Evolutionary conservation across 2,888 invertebrate species (phyloP).

Genomic region (Cyrtodaria siliqua): DNA sequence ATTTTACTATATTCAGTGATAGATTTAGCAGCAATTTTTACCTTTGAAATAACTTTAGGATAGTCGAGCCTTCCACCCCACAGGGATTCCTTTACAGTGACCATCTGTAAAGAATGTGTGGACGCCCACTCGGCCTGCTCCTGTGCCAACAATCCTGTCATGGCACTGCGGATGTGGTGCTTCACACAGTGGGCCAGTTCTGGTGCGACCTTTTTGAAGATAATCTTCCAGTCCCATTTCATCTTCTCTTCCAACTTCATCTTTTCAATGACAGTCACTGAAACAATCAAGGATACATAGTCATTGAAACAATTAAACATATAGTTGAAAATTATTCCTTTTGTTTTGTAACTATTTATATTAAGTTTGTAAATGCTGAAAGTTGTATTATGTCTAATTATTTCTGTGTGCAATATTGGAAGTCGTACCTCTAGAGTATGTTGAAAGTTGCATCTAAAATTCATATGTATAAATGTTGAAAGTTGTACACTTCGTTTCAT

Average conservation of each 20-base stretch:
- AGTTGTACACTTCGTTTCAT: no score
- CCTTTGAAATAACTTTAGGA: conserved; percentile 78
- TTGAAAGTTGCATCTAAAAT: no score
- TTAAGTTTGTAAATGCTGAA: no score
- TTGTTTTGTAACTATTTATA: no score
- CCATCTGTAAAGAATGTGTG: conserved; percentile 65
- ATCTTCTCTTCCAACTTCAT: conserved; percentile 77
- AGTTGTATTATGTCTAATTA: no score
- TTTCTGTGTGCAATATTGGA: no score
- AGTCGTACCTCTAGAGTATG: no score
- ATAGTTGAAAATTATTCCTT: no score
- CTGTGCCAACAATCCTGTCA: conserved; percentile 63
- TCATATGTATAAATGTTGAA: no score
- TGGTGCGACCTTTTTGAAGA: conserved; percentile 79
- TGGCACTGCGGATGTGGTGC: conserved; percentile 67
- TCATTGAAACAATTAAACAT: no score
- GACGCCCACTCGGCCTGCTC: conserved; percentile 71
- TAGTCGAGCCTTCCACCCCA: conserved; percentile 81
- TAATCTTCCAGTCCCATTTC: conserved; percentile 81
- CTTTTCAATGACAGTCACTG: conserved; percentile 78
- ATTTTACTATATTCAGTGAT: no score
- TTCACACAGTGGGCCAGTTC: conserved; percentile 79
- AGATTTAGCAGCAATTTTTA: no score
- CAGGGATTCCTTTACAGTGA: conserved; percentile 64
- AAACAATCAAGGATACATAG: neutral